Evolutionary conservation across 2,888 invertebrate genomes (phyloP), one percentile per base, ranked within the genome.

Genomic region (Spicauda simplicius): DNA sequence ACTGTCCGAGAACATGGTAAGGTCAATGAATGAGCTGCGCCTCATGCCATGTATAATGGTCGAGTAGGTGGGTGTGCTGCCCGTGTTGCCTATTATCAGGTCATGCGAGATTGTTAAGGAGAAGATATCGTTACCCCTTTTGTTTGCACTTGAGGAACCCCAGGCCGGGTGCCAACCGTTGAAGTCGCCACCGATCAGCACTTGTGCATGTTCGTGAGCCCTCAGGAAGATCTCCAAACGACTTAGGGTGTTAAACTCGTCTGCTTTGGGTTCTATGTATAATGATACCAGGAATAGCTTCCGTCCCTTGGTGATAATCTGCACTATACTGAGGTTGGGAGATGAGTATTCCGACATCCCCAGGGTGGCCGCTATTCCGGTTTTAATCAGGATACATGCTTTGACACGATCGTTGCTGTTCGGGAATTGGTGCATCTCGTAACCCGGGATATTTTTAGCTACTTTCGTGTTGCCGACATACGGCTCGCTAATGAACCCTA

Each of bases 181-280:
- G n/a, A n/a, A n/a, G n/a, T n/a, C n/a, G n/a, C n/a, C n/a, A n/a
- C n/a, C 52, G 11, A 52, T 52, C 52, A 0, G 18, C 52, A 11
- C 52, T 19, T 52, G 6, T 18, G 52, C 52, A 8, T 52, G 3
- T 3, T 6, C 3, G 1, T 52, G 52, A 1, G 18, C 5, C 19
- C 19, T 52, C 5, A 52, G 19, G 19, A 52, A 52, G 7, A 52
- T 0, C 19, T 52, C 52, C 8, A 52, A 11, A 18, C 19, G 18
- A 19, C 19, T 52, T 6, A 52, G 19, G 3, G 52, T 52, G 3
- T 16, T 19, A 18, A 19, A 0, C 19, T 52, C 52, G 11, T 48
- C 48, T 12, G n/a, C 48, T 48, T 48, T 48, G 5, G 52, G 52
- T 18, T 52, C 52, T 52, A 52, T 19, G n/a, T 52, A 52, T 6